Evolutionary conservation across 2,113 vertebrate genomes (phyloP).

Genomic region (Dipodomys ordii): DNA sequence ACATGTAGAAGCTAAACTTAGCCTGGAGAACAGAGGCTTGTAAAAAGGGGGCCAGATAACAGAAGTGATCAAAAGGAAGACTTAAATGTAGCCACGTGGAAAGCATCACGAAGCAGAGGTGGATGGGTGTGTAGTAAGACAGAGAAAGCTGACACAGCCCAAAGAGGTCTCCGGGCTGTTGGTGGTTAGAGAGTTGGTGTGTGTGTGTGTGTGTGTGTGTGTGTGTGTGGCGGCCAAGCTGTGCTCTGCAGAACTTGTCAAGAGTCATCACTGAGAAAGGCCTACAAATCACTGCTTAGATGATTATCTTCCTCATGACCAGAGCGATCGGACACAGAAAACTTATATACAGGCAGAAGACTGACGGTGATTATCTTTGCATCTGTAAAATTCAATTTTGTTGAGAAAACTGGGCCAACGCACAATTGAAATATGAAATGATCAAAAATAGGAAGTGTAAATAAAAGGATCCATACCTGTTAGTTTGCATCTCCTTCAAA

Average conservation of each 20-base stretch:
- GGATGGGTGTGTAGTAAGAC: neutral
- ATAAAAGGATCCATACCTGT: too few species aligned
- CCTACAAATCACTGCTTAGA: neutral
- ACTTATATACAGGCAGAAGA: neutral
- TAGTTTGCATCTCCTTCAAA: too few species aligned
- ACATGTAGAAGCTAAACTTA: neutral
- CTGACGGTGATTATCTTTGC: neutral
- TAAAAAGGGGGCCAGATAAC: neutral
- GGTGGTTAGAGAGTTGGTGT: too few species aligned
- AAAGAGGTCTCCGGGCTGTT: too few species aligned
- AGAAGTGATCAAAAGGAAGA: neutral
- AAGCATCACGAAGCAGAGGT: neutral
- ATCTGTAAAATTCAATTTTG: conserved; percentile 12
- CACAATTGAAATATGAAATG: neutral
- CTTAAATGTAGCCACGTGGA: neutral
- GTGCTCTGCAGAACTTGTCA: neutral
- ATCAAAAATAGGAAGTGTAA: too few species aligned
- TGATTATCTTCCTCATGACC: neutral
- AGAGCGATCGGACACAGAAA: neutral
- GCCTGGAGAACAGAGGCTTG: neutral
- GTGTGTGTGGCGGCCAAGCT: too few species aligned
- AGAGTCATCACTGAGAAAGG: neutral
- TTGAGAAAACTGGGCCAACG: neutral
- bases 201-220: too few species aligned
- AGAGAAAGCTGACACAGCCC: neutral